A percentile compares a stretch with the other conserved stretches of the same genome.
Evolutionary conservation across 2,888 invertebrate species (phyloP).

Genomic region (Oeneis ivallda): DNA sequence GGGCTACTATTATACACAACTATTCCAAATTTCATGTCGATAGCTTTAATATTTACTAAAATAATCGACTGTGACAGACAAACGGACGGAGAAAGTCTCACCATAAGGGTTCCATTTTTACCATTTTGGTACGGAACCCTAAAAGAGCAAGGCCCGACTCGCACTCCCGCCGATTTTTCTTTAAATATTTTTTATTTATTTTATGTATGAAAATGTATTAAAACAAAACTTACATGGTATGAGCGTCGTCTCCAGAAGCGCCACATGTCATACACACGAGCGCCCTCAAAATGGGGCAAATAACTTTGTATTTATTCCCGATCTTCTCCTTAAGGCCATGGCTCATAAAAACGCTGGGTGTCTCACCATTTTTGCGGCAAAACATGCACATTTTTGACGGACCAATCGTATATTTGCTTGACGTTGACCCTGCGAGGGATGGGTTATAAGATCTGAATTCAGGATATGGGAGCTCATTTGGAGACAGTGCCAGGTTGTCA

Average conservation of each 20-base stretch:
- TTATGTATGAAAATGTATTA: not conserved
- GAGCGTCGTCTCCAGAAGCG: conserved; percentile 66
- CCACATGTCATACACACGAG: conserved; percentile 66
- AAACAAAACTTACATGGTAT: conserved; percentile 68
- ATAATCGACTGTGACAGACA: too few relatives aligned
- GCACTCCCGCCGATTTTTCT: too few relatives aligned
- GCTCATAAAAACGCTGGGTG: conserved; percentile 63
- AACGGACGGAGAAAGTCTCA: too few relatives aligned
- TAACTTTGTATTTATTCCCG: conserved; percentile 57
- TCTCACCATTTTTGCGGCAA: conserved; percentile 73
- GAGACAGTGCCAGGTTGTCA: not conserved
- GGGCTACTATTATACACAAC: too few relatives aligned
- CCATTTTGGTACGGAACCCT: too few relatives aligned
- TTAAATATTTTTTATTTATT: too few relatives aligned
- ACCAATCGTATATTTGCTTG: conserved; percentile 34
- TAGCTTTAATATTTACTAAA: too few relatives aligned
- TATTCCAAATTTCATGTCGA: too few relatives aligned
- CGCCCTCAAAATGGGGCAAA: conserved; percentile 67
- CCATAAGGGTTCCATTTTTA: too few relatives aligned
- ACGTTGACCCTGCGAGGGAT: conserved; percentile 23
- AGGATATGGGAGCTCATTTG: not conserved
- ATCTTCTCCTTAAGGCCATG: conserved; percentile 62
- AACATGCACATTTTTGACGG: conserved; percentile 61
- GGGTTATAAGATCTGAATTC: conserved; percentile 22
- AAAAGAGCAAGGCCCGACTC: too few relatives aligned